A percentile compares a stretch with the other conserved stretches of the same genome.
Evolutionary conservation across 2,113 vertebrate genomes (phyloP).

Genomic region (Cyanistes caeruleus): DNA sequence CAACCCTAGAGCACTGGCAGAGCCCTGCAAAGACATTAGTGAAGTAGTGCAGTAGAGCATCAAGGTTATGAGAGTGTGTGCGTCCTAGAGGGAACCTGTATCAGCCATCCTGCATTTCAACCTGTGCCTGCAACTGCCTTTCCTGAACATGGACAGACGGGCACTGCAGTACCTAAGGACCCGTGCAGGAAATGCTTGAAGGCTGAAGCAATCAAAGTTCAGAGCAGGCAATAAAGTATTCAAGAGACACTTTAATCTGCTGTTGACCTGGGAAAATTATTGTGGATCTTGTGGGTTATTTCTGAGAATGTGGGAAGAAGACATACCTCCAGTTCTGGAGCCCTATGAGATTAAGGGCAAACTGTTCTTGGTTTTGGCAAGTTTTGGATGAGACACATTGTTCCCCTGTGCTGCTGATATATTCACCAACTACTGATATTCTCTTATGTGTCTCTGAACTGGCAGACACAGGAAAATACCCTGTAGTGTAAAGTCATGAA

Average conservation of each 20-base stretch:
- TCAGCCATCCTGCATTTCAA: background rate
- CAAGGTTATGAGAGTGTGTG: background rate
- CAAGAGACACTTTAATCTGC: background rate
- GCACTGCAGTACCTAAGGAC: background rate
- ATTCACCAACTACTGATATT: background rate
- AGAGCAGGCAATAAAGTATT: background rate
- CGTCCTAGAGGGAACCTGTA: background rate
- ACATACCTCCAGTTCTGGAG: background rate
- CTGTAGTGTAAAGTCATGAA: background rate
- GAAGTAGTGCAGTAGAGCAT: background rate
- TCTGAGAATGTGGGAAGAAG: background rate
- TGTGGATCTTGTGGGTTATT: background rate
- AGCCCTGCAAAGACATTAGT: background rate
- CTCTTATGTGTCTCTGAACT: background rate
- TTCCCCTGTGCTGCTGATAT: background rate
- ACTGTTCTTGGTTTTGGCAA: background rate
- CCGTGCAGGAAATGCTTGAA: background rate
- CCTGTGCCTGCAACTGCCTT: background rate
- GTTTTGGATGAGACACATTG: fast-evolving
- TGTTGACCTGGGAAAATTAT: background rate
- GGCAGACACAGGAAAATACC: background rate
- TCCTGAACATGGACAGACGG: fast-evolving
- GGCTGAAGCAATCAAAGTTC: background rate
- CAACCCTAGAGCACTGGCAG: background rate
- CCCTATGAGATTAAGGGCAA: background rate